These are phyloP conservation scores for Drosophila sucinea DNA, from an alignment of 1,140 invertebrate genomes.

Conservation along the genomic window DNA sequence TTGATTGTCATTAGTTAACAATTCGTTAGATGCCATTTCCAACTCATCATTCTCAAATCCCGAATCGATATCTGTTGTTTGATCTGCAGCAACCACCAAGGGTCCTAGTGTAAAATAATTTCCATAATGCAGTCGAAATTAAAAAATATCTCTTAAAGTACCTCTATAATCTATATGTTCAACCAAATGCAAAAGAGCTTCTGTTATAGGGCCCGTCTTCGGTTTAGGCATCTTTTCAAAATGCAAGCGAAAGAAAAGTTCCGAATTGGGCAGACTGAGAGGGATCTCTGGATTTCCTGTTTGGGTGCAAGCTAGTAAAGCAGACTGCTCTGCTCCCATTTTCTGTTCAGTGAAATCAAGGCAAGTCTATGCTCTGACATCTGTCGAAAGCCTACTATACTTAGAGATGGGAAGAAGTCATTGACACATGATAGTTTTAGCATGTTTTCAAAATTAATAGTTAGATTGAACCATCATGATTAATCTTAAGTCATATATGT, in stretches of 20 bases:
- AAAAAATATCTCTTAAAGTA: background rate
- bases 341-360: background rate
- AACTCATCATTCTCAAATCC: constrained; percentile 1
- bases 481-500: too few relatives aligned
- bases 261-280: constrained; percentile 30
- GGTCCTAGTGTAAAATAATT: background rate
- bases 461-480: too few relatives aligned
- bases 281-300: constrained; percentile 41
- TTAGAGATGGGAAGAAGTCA: background rate
- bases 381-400: background rate
- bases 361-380: background rate
- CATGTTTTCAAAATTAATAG: too few relatives aligned
- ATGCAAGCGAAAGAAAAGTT: constrained; percentile 48
- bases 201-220: constrained; percentile 53
- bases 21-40: background rate
- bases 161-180: constrained; percentile 6
- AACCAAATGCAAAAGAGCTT: constrained; percentile 52
- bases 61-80: background rate
- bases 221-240: constrained; percentile 53
- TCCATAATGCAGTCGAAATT: background rate
- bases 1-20: background rate
- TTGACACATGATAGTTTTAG: too few relatives aligned
- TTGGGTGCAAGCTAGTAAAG: constrained; percentile 56
- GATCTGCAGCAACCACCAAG: background rate
- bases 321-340: constrained; percentile 70